Evolutionary conservation across 2,113 vertebrate species (phyloP).

Genomic region (Lampris incognitus): DNA sequence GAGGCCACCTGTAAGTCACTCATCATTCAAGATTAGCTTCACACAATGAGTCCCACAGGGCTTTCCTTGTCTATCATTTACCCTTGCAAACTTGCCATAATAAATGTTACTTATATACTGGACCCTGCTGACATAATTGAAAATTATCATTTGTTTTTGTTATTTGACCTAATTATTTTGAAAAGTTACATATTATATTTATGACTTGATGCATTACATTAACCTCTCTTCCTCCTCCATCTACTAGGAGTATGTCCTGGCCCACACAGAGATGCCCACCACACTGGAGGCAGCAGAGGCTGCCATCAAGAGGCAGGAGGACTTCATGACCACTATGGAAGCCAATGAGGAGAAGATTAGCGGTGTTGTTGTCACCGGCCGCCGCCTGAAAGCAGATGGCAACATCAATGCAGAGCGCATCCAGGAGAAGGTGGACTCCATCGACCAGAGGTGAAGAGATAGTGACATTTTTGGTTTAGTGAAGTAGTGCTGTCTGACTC

Average conservation of each 20-base stretch:
- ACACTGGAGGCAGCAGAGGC: constrained; percentile 95
- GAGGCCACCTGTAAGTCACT: too few species aligned
- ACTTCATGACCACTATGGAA: constrained; percentile 99
- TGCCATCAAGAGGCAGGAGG: constrained; percentile 98
- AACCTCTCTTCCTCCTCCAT: background rate
- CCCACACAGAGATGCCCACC: constrained; percentile 96
- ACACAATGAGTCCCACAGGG: too few species aligned
- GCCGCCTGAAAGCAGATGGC: constrained; percentile 92
- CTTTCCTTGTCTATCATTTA: too few species aligned
- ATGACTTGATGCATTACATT: too few species aligned
- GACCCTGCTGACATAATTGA: too few species aligned
- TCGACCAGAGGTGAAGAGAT: constrained; percentile 90
- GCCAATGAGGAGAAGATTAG: constrained; percentile 98
- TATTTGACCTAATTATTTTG: too few species aligned
- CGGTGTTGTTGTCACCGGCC: constrained; percentile 92
- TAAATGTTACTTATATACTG: too few species aligned
- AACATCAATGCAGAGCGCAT: constrained; percentile 96
- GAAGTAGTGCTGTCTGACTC: too few species aligned
- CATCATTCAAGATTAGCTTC: too few species aligned
- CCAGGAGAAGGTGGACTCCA: constrained; percentile 97
- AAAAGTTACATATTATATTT: too few species aligned
- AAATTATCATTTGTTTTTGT: too few species aligned
- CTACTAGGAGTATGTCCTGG: constrained; percentile 93
- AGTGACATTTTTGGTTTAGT: background rate
- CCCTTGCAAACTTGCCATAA: too few species aligned